Conservation (phyloP, 2,113 vertebrate species). For the Equus quagga region DNA sequence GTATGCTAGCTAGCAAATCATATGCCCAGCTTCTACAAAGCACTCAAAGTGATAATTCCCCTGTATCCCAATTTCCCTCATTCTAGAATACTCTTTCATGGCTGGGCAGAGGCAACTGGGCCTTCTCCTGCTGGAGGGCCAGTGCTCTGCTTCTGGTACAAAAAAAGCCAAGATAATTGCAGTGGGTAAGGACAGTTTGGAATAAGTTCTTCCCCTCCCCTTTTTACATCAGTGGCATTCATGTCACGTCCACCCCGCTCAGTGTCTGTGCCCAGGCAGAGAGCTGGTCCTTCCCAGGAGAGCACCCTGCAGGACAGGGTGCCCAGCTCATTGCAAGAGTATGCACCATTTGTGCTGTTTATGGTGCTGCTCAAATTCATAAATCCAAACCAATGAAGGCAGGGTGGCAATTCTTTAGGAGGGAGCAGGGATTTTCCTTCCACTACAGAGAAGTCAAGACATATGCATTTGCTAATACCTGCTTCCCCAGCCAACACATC, state of each 20-base stretch:
- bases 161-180: conserved; percentile 4
- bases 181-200: not conserved
- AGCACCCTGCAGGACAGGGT: not conserved
- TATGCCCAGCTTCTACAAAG: not conserved
- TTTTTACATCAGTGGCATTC: not conserved
- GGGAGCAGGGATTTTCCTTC: conserved; percentile 20
- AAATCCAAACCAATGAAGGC: conserved; percentile 45
- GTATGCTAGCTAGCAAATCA: not conserved
- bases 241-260: not conserved
- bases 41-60: not conserved
- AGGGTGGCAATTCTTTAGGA: not conserved
- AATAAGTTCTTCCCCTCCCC: not conserved
- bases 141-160: not conserved
- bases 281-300: not conserved
- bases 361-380: not conserved
- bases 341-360: not conserved
- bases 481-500: not conserved
- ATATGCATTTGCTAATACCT: conserved; percentile 8
- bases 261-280: not conserved
- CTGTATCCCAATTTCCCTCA: not conserved
- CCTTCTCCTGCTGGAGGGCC: not conserved
- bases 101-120: not conserved
- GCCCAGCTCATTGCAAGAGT: not conserved
- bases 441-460: not conserved
- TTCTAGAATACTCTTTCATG: not conserved